Conservation (phyloP, 1,140 invertebrate species). For the Lycorma delicatula region DNA sequence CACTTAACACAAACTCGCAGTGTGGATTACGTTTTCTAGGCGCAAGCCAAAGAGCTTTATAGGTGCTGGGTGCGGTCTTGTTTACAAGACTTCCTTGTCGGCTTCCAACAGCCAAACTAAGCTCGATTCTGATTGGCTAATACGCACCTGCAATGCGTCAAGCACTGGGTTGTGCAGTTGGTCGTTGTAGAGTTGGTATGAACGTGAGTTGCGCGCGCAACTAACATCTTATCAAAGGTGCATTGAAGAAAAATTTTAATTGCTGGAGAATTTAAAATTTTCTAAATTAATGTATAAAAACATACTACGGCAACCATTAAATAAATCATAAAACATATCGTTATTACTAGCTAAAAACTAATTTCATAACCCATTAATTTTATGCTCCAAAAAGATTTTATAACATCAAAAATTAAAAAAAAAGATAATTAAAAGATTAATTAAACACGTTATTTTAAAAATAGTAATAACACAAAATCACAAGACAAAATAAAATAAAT, state of each 20-base stretch:
- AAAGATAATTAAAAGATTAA: background rate
- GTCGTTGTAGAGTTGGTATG: too few relatives aligned
- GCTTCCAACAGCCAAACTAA: constrained; percentile 29
- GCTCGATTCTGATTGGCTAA: constrained; percentile 51
- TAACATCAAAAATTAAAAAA: background rate
- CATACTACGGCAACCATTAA: background rate
- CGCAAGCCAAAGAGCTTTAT: constrained; percentile 38
- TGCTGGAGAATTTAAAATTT: background rate
- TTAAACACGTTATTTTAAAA: background rate
- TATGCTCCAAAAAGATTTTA: background rate
- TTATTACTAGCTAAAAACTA: background rate
- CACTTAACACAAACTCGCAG: constrained; percentile 14
- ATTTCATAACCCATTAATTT: background rate
- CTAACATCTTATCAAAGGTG: background rate
- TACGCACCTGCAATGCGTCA: constrained; percentile 77
- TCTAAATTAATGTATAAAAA: background rate
- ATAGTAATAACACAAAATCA: background rate
- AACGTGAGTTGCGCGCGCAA: background rate
- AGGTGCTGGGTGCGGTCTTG: constrained; percentile 53
- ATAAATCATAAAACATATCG: background rate
- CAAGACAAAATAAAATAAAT: background rate
- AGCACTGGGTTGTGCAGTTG: constrained; percentile 28
- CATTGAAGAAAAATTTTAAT: background rate
- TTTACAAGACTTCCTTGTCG: constrained; percentile 46
- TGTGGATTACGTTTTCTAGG: constrained; percentile 32